Evolutionary conservation across 2,113 vertebrate species (phyloP), one percentile per base, ranked within the genome.

Genomic region (Alligator sinensis): DNA sequence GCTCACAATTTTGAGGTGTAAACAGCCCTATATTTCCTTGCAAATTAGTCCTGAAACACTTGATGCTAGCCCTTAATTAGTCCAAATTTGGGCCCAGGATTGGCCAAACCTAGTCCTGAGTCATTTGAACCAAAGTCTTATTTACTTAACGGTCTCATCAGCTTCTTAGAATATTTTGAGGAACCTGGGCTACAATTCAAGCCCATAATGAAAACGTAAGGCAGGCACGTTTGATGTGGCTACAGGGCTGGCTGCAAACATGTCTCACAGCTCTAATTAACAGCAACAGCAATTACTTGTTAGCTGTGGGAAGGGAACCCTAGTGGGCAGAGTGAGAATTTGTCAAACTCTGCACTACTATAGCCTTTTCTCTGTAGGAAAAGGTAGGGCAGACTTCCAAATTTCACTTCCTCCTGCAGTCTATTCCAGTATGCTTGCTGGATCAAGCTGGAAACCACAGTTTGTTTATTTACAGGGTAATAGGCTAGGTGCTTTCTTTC

Each of bases 401-500:
- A 63, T 63, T 18, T 57, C 74, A 60, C 90, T 47, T 74, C 68
- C 28, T 25, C 5, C 77, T 47, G 84, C 89, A 15, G 77, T 6
- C 5, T 5, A 15, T 87, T 59, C 81, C 88, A 13, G 57, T 0
- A 5, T 4, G 22, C 27, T n/a, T 6, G 1, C 82, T 76, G 81
- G 82, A 82, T 58, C 89, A 54, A 89, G 6, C 1, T 82, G 87
- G 80, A 16, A 91, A 75, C 89, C 38, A 1, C 6, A 74, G 74
- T 87, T 57, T 66, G 77, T 30, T 77, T 63, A 82, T 84, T 87
- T 92, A 80, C 62, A 87, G 63, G 70, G 80, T 87, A 95, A 87
- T 60, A 89, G 87, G 83, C 9, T 82, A 92, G 89, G 91, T 92
- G 91, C 75, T 96, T 87, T 87, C 58, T 47, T 82, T 87, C 84